Evolutionary conservation across 1,140 invertebrate species (phyloP).

Genomic region (Halictus rubicundus): DNA sequence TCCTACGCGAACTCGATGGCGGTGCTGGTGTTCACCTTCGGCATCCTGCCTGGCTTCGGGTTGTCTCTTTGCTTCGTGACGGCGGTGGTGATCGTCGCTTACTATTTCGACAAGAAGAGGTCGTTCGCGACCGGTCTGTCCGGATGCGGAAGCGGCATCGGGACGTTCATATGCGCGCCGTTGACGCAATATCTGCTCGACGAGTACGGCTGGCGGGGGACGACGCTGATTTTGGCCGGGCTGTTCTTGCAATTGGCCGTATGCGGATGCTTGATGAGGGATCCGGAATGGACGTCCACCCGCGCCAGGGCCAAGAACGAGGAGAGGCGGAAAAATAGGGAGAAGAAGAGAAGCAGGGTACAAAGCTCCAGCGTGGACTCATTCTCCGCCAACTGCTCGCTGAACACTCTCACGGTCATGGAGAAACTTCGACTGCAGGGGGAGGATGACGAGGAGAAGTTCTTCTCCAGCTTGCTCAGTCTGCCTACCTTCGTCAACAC

Average conservation of each 20-base stretch:
- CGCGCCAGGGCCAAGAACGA: constrained; percentile 83
- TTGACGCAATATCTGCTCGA: constrained; percentile 88
- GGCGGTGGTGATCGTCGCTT: constrained; percentile 95
- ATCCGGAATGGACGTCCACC: constrained; percentile 87
- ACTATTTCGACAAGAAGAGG: constrained; percentile 96
- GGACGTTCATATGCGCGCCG: constrained; percentile 95
- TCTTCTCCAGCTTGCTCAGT: constrained; percentile 89
- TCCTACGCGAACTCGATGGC: constrained; percentile 89
- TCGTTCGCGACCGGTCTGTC: constrained; percentile 96
- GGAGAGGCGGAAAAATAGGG: constrained; percentile 83
- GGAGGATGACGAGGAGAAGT: constrained; percentile 75
- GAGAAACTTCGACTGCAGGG: constrained; percentile 68
- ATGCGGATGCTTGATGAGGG: constrained; percentile 92
- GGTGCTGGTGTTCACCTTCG: constrained; percentile 91
- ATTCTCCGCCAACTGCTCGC: constrained; percentile 85
- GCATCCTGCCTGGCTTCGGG: constrained; percentile 92
- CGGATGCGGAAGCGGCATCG: constrained; percentile 93
- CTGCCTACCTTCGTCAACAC: constrained; percentile 91
- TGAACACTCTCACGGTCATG: constrained; percentile 81
- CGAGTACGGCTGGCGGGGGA: constrained; percentile 92
- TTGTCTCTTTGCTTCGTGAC: constrained; percentile 93
- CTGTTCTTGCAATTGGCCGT: constrained; percentile 93
- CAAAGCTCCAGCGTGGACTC: constrained; percentile 84
- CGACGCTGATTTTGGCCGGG: constrained; percentile 90
- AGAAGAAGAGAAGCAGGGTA: constrained; percentile 83